phyloP scores from a whole-genome alignment of 2,113 vertebrate species.

The Gopherus evgoodei region DNA sequence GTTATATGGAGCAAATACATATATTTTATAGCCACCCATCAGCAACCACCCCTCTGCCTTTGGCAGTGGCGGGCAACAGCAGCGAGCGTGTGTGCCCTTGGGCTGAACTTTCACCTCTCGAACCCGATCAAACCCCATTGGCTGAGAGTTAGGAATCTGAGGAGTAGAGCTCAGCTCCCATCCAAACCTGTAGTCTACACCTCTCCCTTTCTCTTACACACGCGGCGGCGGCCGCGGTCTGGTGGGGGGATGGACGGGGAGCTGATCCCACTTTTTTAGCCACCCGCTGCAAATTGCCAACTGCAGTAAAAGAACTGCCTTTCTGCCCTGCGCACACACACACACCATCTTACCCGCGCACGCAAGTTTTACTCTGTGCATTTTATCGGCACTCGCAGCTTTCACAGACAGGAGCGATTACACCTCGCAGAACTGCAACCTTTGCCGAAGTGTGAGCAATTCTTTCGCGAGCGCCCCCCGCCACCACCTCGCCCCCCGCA shows the following conservation, averaged over 20 bases:
- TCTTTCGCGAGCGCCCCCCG: background rate
- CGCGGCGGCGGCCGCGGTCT: background rate
- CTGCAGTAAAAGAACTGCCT: background rate
- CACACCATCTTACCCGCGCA: background rate
- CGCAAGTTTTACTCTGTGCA: background rate
- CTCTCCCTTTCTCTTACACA: background rate
- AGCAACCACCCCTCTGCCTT: slow-evolving; percentile 63
- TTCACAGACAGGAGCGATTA: background rate
- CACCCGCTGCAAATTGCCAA: background rate
- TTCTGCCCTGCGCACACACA: background rate
- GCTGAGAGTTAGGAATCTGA: slow-evolving; percentile 28
- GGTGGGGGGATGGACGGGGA: background rate
- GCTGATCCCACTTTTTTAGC: background rate
- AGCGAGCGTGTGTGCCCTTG: slow-evolving; percentile 58
- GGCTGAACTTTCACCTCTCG: slow-evolving; percentile 84
- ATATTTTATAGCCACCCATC: slow-evolving; percentile 77
- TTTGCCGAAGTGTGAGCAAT: background rate
- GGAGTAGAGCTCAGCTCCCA: background rate
- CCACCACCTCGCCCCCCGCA: background rate
- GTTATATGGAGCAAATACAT: slow-evolving; percentile 67
- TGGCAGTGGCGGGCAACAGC: slow-evolving; percentile 59
- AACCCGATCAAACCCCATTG: slow-evolving; percentile 70
- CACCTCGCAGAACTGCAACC: slow-evolving; percentile 1
- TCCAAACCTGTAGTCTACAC: background rate
- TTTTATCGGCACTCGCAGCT: background rate